A percentile compares a stretch with the other conserved stretches of the same genome.
phyloP scores from a whole-genome alignment of 2,888 invertebrate species.

The Baccha elongata region DNA sequence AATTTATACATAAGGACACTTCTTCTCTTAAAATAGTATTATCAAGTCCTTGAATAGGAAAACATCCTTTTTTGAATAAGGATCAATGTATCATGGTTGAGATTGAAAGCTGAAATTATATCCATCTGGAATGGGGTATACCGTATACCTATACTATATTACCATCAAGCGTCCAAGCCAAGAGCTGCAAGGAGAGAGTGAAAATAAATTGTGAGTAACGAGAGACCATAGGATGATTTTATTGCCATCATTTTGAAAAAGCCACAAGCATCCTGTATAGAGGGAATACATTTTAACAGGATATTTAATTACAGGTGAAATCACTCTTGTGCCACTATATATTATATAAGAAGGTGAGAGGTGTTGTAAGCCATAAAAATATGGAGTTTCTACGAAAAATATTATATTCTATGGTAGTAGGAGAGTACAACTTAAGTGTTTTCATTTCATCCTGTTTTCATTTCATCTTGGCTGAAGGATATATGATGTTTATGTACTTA shows the following conservation, averaged over 20 bases:
- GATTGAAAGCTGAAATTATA: conserved; percentile 53
- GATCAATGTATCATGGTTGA: conserved; percentile 60
- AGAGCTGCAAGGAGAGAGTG: neutral
- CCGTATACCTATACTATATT: neutral
- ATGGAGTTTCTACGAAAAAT: conserved; percentile 52
- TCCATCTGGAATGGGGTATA: conserved; percentile 3
- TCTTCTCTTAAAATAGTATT: neutral
- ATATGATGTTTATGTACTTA: neutral
- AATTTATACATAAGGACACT: conserved; percentile 17
- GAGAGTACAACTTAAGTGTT: conserved; percentile 17
- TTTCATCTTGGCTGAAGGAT: conserved; percentile 11
- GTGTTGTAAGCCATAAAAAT: conserved; percentile 68
- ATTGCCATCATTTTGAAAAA: conserved; percentile 64
- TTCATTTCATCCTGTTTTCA: neutral
- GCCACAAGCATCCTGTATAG: conserved; percentile 66
- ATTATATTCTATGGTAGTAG: conserved; percentile 51
- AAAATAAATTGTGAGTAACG: conserved; percentile 36
- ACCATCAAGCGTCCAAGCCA: neutral
- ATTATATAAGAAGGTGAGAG: conserved; percentile 43
- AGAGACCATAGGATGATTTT: conserved; percentile 62
- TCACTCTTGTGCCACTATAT: conserved; percentile 50
- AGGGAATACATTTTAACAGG: conserved; percentile 66
- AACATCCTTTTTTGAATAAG: conserved; percentile 20
- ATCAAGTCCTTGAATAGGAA: neutral
- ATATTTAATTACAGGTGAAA: conserved; percentile 73